Base-by-base conservation (phyloP, 1,140 invertebrate genomes). In the Sarcophaga bullata region DNA sequence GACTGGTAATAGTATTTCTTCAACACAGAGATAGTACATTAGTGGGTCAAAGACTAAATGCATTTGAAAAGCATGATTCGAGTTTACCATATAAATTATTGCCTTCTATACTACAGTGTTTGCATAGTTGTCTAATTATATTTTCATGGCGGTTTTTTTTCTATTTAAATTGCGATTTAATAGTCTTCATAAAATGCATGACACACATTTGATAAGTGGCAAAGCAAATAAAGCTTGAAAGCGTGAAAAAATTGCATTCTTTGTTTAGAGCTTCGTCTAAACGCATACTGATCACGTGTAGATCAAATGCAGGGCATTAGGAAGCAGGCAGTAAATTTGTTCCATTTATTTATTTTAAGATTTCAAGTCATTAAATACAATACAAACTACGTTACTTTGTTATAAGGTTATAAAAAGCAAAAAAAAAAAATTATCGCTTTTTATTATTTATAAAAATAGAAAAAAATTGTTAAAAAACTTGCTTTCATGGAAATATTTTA, bases 251-350 rank as follows among this genome's bases (percentile, higher is more conserved):
- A 68, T 8, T 19, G 62, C 10, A 25, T 13, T n/a, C 62, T 68
- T 68, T 68, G 62, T 68, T 25, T 68, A 68, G 17, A 19, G 9
- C 7, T 10, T 9, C 13, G 13, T 52, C 13, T 9, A 52, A 52
- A 52, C 7, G 17, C 62, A 17, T 25, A 68, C 62, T 68, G 62
- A 68, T 68, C 62, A 68, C 62, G 62, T 68, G 62, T 68, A 68
- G 62, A 19, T 68, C 17, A 68, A 19, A n/a, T 68, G 62, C n/a
- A 68, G 17, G 17, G 15, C 19, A 19, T 9, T 19, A 68, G 19
- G 17, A 68, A 19, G 19, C 6, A 15, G 11, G 19, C 17, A 68
- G n/a, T 68, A 4, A 1, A 37, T 37, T 37, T 37, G 4, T 37
- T 37, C 25, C n/a, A n/a, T n/a, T 68, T 25, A 19, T 68, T 68